Base-by-base conservation (phyloP, 2,113 vertebrate genomes). In the Ardeotis arabs region DNA sequence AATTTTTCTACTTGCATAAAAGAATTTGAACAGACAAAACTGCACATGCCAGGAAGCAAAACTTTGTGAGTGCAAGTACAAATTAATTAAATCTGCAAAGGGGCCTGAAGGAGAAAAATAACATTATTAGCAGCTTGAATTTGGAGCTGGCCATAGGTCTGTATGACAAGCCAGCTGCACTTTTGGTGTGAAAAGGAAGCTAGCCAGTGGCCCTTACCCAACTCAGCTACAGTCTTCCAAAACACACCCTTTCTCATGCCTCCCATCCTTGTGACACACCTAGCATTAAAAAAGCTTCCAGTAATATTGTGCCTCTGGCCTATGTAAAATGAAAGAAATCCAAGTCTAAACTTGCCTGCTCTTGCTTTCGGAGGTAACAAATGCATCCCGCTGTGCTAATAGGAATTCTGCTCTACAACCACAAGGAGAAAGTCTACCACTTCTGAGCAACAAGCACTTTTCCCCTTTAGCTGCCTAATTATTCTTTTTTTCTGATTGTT, bases 71-170 rank as follows among this genome's bases (percentile, higher is more conserved):
- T 27, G 37, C 70, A 89, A 84, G 53, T 87, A 82, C 3, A 5
- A 59, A 83, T 95, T 96, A 95, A 97, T 96, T 96, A 95, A 96
- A 91, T 23, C 53, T 44, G 21, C 63, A 77, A 90, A 92, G 66
- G 16, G n/a, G 45, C 91, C 95, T 91, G 84, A 82, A 96, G 91
- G 95, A 92, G 67, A 84, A 94, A 95, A 91, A 87, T 73, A 93
- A 76, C 29, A 3, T 84, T 83, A 97, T 90, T 95, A 96, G 50
- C 44, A 85, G 60, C 62, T 92, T 93, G 69, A 76, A 72, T 95
- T 56, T 4, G 8, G 76, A 92, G 84, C 87, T 95, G 92, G 76
- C 58, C 69, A 76, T 63, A 81, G 80, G 68, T 92, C 80, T 90
- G 24, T 33, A 68, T 1, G 4, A 78, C 69, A 94, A 87, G 83